Base-by-base conservation (phyloP, 2,113 vertebrate species). In the Mungos mungo region DNA sequence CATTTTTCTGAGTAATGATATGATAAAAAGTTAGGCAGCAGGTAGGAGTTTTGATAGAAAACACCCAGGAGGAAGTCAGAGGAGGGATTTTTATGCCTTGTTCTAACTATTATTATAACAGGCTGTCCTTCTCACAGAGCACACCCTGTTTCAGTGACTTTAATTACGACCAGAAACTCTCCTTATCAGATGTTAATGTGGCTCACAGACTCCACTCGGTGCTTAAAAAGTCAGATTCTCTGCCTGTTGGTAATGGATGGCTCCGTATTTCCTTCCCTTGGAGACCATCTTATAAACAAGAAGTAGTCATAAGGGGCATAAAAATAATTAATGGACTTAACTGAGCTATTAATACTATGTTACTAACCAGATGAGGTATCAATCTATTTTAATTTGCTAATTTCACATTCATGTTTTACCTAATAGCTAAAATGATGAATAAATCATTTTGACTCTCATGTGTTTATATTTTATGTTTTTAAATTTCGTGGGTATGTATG, bases 261-360 rank as follows among this genome's bases (percentile, higher is more conserved):
- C n/a, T 93, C 74, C 88, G 83, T 95, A 97, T 96, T 98, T 63
- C 84, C 92, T 95, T 88, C 95, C 71, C 96, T 98, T 96, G 93
- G 94, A 98, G 96, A 63, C 89, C 54, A 54, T 98, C 97, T 82
- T 97, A 96, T 97, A 98, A 98, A 98, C 87, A 98, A 97, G 95
- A 98, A 86, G 80, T 96, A 98, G 96, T 93, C 90, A 97, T 93
- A 93, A 0, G 31, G 83, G 65, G 95, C 33, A 1, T 97, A 98
- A 99, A 99, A 97, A 94, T 97, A 98, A 98, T 98, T 98, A 98
- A 98, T 98, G 89, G 82, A 90, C 92, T 98, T 95, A 97, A 98
- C 38, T 82, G 89, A 66, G 82, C 97, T 93, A 97, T 98, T 98
- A 98, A 97, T 98, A 98, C 84, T 84, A 92, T 95, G 91, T 93